Conservation (phyloP, 2,888 invertebrate species). For the Dasypolia templi region DNA sequence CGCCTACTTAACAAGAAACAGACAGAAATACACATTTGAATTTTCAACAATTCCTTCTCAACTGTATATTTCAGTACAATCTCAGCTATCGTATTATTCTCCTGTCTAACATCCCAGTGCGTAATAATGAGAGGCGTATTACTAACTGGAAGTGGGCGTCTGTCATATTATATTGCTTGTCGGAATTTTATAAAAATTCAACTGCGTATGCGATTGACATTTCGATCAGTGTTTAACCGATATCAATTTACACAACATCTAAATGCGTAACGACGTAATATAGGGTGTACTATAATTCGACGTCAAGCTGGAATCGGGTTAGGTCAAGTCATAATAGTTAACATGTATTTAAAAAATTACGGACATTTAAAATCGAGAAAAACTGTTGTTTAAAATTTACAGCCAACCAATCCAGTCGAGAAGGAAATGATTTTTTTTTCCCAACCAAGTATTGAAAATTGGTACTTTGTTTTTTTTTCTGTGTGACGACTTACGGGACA, state of each 20-base stretch:
- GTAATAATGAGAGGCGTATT: conserved; percentile 60
- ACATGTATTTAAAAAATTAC: no score
- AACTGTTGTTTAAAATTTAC: no score
- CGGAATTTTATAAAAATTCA: conserved; percentile 33
- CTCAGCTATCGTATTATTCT: conserved; percentile 16
- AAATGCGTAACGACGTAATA: conserved; percentile 15
- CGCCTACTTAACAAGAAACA: background rate
- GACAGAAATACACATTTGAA: no score
- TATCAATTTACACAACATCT: conserved; percentile 53
- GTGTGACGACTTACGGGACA: no score
- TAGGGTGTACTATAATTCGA: no score
- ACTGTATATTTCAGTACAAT: background rate
- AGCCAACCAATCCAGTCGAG: no score
- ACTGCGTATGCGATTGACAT: conserved; percentile 52
- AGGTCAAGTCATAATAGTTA: no score
- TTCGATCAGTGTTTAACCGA: conserved; percentile 14
- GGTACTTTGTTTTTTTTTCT: no score
- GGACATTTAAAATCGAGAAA: no score
- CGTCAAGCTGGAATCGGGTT: no score
- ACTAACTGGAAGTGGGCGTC: conserved; percentile 61
- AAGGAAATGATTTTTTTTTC: no score
- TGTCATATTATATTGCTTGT: conserved; percentile 45
- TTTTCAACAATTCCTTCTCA: background rate
- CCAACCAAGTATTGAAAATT: no score
- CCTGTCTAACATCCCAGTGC: conserved; percentile 33